Percentiles rank a stretch among this genome's conserved stretches.
These are phyloP conservation scores for Tricholauxania praeusta DNA, from an alignment of 2,888 invertebrate species.

Conservation along the genomic window DNA sequence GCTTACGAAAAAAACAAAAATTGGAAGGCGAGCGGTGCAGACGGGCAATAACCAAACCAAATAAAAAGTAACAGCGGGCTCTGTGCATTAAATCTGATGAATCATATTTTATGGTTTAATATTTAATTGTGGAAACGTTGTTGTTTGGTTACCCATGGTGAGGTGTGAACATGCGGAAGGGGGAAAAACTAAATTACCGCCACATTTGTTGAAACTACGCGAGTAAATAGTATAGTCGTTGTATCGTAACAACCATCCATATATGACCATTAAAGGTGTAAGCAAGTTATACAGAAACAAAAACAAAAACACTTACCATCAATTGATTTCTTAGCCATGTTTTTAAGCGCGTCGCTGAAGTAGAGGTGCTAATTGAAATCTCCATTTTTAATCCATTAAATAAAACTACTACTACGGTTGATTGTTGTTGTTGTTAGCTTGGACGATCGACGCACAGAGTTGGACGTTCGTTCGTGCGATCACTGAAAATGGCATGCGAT, in stretches of 20 bases:
- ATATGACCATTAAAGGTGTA: background rate
- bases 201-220: no score
- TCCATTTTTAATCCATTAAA: constrained; percentile 38
- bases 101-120: constrained; percentile 16
- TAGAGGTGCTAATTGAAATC: constrained; percentile 36
- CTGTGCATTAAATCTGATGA: constrained; percentile 9
- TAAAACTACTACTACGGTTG: background rate
- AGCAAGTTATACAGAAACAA: background rate
- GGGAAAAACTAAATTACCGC: no score
- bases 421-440: no score
- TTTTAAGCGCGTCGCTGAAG: background rate
- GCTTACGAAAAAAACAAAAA: constrained; percentile 9
- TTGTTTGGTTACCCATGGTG: background rate
- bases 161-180: no score
- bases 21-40: background rate
- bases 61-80: background rate
- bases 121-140: background rate
- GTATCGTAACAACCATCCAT: no score
- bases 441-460: no score
- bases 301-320: constrained; percentile 28
- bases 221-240: no score
- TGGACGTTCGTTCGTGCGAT: no score
- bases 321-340: background rate
- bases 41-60: background rate
- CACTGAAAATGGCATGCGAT: no score